Conservation (phyloP, 2,113 vertebrate genomes). For the Puma concolor region DNA sequence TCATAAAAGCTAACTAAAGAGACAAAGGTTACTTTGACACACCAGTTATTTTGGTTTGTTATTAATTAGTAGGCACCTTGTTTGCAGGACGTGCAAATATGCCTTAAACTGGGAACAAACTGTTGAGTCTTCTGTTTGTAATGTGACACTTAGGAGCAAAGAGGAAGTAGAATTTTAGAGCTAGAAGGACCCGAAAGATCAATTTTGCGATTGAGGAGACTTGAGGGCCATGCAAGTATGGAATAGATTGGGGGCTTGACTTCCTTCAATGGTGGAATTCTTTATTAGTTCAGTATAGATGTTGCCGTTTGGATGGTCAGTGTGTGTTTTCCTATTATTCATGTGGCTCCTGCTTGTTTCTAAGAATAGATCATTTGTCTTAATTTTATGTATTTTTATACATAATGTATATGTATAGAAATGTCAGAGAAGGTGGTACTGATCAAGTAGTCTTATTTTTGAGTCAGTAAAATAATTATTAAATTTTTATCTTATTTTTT, state of each 20-base stretch:
- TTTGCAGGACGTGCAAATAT: neutral
- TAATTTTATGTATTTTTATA: neutral
- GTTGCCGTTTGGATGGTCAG: neutral
- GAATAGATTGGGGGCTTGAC: neutral
- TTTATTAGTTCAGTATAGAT: neutral
- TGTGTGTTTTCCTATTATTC: constrained; percentile 20
- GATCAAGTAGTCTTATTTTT: neutral
- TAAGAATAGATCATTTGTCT: neutral
- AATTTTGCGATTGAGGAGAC: neutral
- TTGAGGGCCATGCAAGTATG: neutral
- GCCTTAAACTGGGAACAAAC: neutral
- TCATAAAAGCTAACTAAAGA: neutral
- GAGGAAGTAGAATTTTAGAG: neutral
- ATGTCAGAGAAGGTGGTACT: neutral
- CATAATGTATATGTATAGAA: neutral
- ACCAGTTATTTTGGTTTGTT: neutral
- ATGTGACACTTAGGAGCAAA: neutral
- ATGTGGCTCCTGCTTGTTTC: neutral
- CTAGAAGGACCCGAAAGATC: neutral
- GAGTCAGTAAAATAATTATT: neutral
- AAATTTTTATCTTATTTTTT: no score
- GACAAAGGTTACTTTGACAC: neutral
- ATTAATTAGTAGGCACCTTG: neutral
- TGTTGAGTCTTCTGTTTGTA: neutral
- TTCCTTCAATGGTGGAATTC: constrained; percentile 3